phyloP scores from a whole-genome alignment of 2,113 vertebrate genomes.

The Carassius auratus region DNA sequence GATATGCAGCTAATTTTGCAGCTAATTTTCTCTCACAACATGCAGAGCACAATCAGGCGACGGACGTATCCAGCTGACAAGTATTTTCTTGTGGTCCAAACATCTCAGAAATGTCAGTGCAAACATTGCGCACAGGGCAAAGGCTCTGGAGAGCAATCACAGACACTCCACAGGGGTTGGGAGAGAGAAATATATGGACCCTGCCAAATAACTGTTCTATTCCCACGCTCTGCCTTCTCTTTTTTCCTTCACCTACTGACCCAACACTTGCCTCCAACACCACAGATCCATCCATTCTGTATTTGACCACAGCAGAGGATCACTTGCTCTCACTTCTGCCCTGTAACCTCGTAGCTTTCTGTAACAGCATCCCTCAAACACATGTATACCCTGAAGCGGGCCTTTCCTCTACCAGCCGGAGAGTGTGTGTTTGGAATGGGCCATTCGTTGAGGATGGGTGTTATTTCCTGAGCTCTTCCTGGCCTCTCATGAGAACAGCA shows the following conservation, averaged over 20 bases:
- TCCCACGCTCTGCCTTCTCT: slow-evolving; percentile 74
- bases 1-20: slow-evolving; percentile 37
- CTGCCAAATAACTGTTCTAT: slow-evolving; percentile 74
- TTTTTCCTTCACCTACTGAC: slow-evolving; percentile 34
- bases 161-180: slow-evolving; percentile 57
- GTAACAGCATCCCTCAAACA: slow-evolving; percentile 1
- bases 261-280: slow-evolving; percentile 12
- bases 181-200: slow-evolving; percentile 34
- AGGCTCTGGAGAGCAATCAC: slow-evolving; percentile 69
- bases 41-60: slow-evolving; percentile 14
- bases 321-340: not conserved
- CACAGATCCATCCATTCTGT: not conserved
- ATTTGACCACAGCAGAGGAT: slow-evolving; percentile 1
- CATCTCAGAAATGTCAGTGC: slow-evolving; percentile 76
- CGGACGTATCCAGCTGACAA: slow-evolving; percentile 57
- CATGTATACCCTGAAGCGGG: slow-evolving; percentile 26
- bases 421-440: slow-evolving; percentile 62
- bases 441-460: slow-evolving; percentile 74
- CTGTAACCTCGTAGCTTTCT: not conserved
- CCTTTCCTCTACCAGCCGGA: not conserved
- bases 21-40: slow-evolving; percentile 12
- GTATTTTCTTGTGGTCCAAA: slow-evolving; percentile 73
- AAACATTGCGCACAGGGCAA: slow-evolving; percentile 67
- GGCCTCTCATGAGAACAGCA: slow-evolving; percentile 59
- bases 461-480: slow-evolving; percentile 75